Evolutionary conservation across 2,113 vertebrate species (phyloP).

Genomic region (Cynocephalus volans): DNA sequence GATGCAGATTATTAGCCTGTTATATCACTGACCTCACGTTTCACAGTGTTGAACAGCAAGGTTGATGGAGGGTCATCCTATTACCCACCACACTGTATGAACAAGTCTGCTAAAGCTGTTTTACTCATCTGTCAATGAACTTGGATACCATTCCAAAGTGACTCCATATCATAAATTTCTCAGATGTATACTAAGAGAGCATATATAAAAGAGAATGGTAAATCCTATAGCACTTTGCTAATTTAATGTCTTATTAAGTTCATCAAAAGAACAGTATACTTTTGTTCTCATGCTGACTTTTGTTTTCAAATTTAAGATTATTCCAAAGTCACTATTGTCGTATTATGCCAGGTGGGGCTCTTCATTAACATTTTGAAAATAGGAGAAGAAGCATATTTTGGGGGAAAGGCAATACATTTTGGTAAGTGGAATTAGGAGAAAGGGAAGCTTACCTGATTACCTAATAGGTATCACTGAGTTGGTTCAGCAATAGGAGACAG

Average conservation of each 20-base stretch:
- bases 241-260: not conserved
- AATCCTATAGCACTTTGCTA: not conserved
- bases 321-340: not conserved
- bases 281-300: conserved; percentile 23
- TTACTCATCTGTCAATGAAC: not conserved
- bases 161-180: not conserved
- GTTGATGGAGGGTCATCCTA: not conserved
- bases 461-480: not conserved
- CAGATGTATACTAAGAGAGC: not conserved
- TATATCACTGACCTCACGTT: not conserved
- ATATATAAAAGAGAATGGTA: not conserved
- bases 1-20: not conserved
- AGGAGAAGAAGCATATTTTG: not conserved
- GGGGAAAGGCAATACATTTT: not conserved
- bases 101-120: not conserved
- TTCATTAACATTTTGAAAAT: not conserved
- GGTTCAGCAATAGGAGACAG: not conserved
- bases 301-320: not conserved
- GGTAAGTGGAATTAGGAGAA: not conserved
- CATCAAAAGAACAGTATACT: not conserved
- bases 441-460: not conserved
- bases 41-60: not conserved
- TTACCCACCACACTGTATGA: not conserved
- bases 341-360: not conserved
- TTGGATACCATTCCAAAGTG: not conserved